phyloP scores from a whole-genome alignment of 2,797 vertebrate genomes.

The Coendou prehensilis region DNA sequence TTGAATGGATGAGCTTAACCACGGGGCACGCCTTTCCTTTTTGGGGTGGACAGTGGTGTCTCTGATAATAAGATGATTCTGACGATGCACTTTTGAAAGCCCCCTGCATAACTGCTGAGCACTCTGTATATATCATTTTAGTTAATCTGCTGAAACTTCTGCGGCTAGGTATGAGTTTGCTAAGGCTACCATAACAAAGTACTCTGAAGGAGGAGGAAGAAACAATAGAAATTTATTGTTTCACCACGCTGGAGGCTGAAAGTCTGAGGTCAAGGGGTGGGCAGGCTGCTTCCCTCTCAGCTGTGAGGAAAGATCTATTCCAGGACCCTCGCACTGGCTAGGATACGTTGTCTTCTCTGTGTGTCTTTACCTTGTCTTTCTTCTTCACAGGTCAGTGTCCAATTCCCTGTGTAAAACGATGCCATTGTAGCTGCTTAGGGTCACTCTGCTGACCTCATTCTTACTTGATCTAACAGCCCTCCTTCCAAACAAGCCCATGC shows the following conservation, averaged over 20 bases:
- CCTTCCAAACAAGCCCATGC: background rate
- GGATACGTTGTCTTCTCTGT: too few relatives aligned
- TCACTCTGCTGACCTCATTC: background rate
- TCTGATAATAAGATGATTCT: rapidly evolving
- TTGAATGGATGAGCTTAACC: rapidly evolving
- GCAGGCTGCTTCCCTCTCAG: background rate
- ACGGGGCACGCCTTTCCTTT: background rate
- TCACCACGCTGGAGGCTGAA: background rate
- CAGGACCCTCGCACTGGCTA: background rate
- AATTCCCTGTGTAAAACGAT: background rate
- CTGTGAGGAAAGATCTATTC: background rate
- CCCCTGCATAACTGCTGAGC: too few relatives aligned
- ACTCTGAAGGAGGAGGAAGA: too few relatives aligned
- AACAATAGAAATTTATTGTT: rapidly evolving
- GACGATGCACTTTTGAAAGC: rapidly evolving
- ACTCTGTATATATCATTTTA: rapidly evolving
- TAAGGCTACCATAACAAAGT: too few relatives aligned
- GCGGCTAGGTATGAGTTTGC: rapidly evolving
- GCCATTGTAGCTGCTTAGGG: rapidly evolving
- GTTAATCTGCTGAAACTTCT: background rate
- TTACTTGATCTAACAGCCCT: background rate
- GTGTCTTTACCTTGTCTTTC: background rate
- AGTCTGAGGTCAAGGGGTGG: too few relatives aligned
- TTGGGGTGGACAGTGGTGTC: rapidly evolving
- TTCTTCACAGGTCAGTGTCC: rapidly evolving